These are phyloP conservation scores for Patella pellucida DNA, from an alignment of 2,888 invertebrate species.

Conservation along the genomic window DNA sequence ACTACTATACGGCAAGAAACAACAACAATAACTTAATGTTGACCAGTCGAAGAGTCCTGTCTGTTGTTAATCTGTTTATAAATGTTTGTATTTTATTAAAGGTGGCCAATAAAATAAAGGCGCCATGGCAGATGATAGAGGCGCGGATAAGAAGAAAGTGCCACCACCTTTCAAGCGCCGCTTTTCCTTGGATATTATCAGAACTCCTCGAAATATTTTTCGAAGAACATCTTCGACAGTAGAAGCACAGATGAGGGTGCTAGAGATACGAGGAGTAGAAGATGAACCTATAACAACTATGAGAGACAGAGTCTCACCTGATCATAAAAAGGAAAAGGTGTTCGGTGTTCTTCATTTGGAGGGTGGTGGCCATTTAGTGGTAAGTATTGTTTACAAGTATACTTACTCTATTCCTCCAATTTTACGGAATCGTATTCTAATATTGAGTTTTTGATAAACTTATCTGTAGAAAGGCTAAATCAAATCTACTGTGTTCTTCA, in stretches of 20 bases:
- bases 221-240: neutral
- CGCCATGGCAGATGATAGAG: neutral
- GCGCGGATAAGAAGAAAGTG: neutral
- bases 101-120: neutral
- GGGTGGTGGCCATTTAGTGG: neutral
- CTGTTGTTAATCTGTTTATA: neutral
- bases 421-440: neutral
- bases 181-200: conserved; percentile 5
- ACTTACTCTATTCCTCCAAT: neutral
- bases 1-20: no score
- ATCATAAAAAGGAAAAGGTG: neutral
- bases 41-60: no score
- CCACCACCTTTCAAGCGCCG: neutral
- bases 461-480: neutral
- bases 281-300: neutral
- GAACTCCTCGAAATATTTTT: neutral
- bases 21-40: no score
- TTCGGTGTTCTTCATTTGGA: neutral
- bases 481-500: neutral
- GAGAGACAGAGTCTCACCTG: neutral
- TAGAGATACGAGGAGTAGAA: neutral
- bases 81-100: neutral
- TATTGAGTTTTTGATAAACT: neutral
- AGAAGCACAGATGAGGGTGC: neutral
- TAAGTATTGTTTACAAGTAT: neutral